Evolutionary conservation across 2,113 vertebrate genomes (phyloP).

Genomic region (Acanthochromis polyacanthus): DNA sequence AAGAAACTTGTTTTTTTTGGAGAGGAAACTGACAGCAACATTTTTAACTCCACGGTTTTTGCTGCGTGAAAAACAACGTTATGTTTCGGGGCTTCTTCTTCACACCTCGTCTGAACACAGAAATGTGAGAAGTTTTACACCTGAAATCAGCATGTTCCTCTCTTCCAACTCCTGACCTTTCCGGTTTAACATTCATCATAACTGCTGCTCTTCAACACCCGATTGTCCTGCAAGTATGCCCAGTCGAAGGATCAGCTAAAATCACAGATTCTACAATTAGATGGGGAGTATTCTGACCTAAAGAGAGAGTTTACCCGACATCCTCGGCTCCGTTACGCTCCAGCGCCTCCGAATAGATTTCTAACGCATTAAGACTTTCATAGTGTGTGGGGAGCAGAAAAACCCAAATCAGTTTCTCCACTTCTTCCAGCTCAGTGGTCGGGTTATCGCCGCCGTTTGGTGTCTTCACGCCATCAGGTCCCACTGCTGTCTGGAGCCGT

Average conservation of each 20-base stretch:
- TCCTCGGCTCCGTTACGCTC: slow-evolving; percentile 22
- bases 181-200: not conserved
- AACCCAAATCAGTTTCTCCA: slow-evolving; percentile 67
- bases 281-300: slow-evolving; percentile 7
- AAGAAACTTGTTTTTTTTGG: not conserved
- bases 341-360: slow-evolving; percentile 53
- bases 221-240: not conserved
- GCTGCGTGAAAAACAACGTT: not conserved
- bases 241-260: not conserved
- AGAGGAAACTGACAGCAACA: slow-evolving; percentile 31
- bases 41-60: slow-evolving; percentile 26
- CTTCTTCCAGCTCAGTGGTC: slow-evolving; percentile 63
- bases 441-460: slow-evolving; percentile 67
- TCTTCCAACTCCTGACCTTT: not conserved
- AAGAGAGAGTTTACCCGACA: slow-evolving; percentile 30
- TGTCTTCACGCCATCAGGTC: slow-evolving; percentile 67
- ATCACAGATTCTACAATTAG: not conserved
- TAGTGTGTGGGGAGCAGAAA: slow-evolving; percentile 16
- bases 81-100: slow-evolving; percentile 17
- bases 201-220: not conserved
- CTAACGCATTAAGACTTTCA: slow-evolving; percentile 52
- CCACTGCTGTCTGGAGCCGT: slow-evolving; percentile 70
- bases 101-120: slow-evolving; percentile 18
- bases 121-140: slow-evolving; percentile 16
- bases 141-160: not conserved